These are phyloP conservation scores for zebrafish (Danio rerio) DNA, from an alignment of 2,113 vertebrate species.

Conservation along the genomic window GRCz12tu NC_133176.1:7521501-7522000, in stretches of 20 bases:
- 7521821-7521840: slow-evolving; percentile 45
- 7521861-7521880: slow-evolving; percentile 43
- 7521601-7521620: not conserved
- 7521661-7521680: slow-evolving; percentile 26
- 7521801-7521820: slow-evolving; percentile 61
- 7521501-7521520: not conserved
- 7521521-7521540: not conserved
- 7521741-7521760: slow-evolving; percentile 64
- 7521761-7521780: slow-evolving; percentile 61
- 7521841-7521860: slow-evolving; percentile 57
- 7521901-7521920: not conserved
- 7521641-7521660: slow-evolving; percentile 39
- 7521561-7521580: not conserved
- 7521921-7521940: too few relatives aligned
- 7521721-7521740: slow-evolving; percentile 79
- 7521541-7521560: not conserved
- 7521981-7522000: slow-evolving; percentile 6
- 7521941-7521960: not conserved
- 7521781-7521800: slow-evolving; percentile 61
- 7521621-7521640: not conserved
- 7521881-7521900: slow-evolving; percentile 5
- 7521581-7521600: not conserved
- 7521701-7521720: slow-evolving; percentile 63
- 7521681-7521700: slow-evolving; percentile 53
- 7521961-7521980: not conserved